Base-by-base conservation (phyloP, 2,888 invertebrate species). In the Hydroisotoma schaefferi region DNA sequence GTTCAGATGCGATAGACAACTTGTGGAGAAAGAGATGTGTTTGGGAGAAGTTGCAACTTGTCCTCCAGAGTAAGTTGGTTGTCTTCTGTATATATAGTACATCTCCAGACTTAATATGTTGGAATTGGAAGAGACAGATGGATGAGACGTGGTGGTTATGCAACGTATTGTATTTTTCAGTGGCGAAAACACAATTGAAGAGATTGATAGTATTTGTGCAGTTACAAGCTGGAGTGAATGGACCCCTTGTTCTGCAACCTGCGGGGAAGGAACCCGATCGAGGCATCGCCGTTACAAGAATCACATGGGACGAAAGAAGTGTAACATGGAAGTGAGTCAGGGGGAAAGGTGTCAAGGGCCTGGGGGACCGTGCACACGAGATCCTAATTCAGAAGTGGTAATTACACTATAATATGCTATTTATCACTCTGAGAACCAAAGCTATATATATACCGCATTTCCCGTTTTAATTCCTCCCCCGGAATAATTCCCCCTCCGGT, bases 221-320 rank as follows among this genome's bases (percentile, higher is more conserved):
- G 86, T 86, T 1, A 82, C 83, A 0, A 82, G 82, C 54, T 92
- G 91, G 91, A 82, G 85, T 18, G 77, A 81, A 18, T 91, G 90
- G 90, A 87, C 88, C 44, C 87, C 90, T 73, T 95, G 94, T 77
- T 90, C 91, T 0, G 87, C 85, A 15, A 86, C 87, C 0, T 95
- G 94, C 75, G 91, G 91, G 2, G 77, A 85, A 12, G 90, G 91
- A 10, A 80, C 87, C 61, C 84, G 83, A 75, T 88, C 88, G 77
- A 80, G 90, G 22, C 84, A 86, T 0, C 80, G 94, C 46, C 82
- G 83, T 63, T 93, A 90, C 78, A 74, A 84, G 26, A 83, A 91
- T 75, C 84, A 83, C 58, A 82, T 85, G 81, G 90, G 89, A 2
- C 78, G 83, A 54, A 91, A 90, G 78, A 88, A 87, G 74, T 94